Evolutionary conservation across 1,140 invertebrate genomes (phyloP).

Genomic region (Choristoneura fumiferana): DNA sequence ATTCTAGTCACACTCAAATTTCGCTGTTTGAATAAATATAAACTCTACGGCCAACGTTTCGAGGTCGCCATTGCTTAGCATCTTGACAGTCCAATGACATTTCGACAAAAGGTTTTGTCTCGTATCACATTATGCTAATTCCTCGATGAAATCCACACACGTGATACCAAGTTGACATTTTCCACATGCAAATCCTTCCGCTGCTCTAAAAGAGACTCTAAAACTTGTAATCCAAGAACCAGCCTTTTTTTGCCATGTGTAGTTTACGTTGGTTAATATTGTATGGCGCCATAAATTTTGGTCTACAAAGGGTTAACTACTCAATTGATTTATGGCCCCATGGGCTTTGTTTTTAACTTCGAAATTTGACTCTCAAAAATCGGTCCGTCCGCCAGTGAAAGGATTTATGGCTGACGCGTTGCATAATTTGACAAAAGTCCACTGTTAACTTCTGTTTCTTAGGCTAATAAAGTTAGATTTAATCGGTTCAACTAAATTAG

Average conservation of each 20-base stretch:
- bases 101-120: constrained; percentile 1
- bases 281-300: constrained; percentile 3
- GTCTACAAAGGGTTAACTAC: background rate
- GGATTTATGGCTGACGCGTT: background rate
- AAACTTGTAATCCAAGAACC: background rate
- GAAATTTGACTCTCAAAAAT: background rate
- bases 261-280: background rate
- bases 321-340: constrained; percentile 3
- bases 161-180: background rate
- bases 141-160: background rate
- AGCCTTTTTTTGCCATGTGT: background rate
- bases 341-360: constrained; percentile 2
- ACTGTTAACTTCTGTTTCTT: no score
- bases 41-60: background rate
- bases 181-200: background rate
- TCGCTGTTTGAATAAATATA: background rate
- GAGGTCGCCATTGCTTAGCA: background rate
- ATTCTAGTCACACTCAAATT: background rate
- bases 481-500: no score
- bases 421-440: no score
- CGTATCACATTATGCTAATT: constrained; percentile 6
- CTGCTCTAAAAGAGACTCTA: background rate
- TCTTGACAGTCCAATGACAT: background rate
- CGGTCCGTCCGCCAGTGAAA: background rate
- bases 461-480: no score